Conservation (phyloP, 2,113 vertebrate genomes). For the Casuarius casuarius region DNA sequence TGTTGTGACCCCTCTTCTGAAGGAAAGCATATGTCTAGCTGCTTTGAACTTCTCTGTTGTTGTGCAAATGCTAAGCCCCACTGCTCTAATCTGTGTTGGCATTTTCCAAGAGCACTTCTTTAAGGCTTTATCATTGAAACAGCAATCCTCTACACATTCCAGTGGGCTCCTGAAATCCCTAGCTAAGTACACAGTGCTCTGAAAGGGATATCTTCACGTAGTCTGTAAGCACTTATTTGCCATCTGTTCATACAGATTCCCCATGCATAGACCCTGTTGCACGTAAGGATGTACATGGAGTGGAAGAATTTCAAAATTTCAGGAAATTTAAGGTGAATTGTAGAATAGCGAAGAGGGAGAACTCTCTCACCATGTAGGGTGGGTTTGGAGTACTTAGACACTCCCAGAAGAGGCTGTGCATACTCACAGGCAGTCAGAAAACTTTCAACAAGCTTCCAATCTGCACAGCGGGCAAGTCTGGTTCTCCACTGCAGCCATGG, state of each 20-base stretch:
- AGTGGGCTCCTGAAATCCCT: background rate
- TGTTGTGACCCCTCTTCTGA: background rate
- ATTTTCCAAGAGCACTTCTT: background rate
- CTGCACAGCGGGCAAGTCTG: background rate
- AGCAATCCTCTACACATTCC: background rate
- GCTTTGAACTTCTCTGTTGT: background rate
- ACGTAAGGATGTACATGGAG: accelerated
- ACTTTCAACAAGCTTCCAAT: background rate
- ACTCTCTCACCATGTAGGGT: accelerated
- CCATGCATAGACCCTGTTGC: background rate
- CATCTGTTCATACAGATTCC: background rate
- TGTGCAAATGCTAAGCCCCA: background rate
- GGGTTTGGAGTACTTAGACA: accelerated
- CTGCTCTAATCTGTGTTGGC: background rate
- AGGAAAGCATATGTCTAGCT: background rate
- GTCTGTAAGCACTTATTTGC: background rate
- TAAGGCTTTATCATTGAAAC: background rate
- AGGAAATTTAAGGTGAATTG: background rate
- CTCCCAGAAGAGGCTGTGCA: background rate
- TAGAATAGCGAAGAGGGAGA: background rate
- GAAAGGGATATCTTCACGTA: background rate
- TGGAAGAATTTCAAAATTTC: background rate
- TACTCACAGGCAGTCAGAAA: background rate
- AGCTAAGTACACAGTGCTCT: background rate
- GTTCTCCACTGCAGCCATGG: too few relatives aligned